These are phyloP conservation scores for Adoxophyes honmai DNA, from an alignment of 1,140 invertebrate species.

Conservation along the genomic window DNA sequence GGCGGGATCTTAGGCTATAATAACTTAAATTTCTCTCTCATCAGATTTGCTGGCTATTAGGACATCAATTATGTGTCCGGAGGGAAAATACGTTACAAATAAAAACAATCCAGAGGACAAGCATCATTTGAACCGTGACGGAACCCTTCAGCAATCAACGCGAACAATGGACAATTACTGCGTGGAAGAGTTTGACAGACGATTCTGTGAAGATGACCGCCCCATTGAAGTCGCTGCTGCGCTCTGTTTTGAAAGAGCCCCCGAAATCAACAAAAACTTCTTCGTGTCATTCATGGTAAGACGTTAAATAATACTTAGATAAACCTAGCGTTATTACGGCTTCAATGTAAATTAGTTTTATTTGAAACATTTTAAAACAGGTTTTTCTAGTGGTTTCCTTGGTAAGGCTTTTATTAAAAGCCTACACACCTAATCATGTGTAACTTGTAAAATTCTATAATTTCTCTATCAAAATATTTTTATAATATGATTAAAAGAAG, in stretches of 20 bases:
- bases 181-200: conserved; percentile 53
- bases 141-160: conserved; percentile 25
- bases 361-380: no score
- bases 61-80: conserved; percentile 35
- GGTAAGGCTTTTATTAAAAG: no score
- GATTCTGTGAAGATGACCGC: conserved; percentile 41
- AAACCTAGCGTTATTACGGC: no score
- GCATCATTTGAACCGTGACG: conserved; percentile 37
- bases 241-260: conserved; percentile 47
- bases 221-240: conserved; percentile 38
- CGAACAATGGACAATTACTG: conserved; percentile 37
- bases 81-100: conserved; percentile 42
- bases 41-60: conserved; percentile 53
- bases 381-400: no score
- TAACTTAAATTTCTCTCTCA: conserved; percentile 9
- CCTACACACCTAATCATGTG: no score
- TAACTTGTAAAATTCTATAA: no score
- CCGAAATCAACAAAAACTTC: conserved; percentile 40
- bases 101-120: conserved; percentile 35
- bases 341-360: no score
- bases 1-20: no score
- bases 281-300: conserved; percentile 59
- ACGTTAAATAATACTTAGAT: no score
- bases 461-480: no score
- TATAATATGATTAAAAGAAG: no score